Evolutionary conservation across 1,140 invertebrate genomes (phyloP), one percentile per base, ranked within the genome.

Genomic region (Bombus consobrinus): DNA sequence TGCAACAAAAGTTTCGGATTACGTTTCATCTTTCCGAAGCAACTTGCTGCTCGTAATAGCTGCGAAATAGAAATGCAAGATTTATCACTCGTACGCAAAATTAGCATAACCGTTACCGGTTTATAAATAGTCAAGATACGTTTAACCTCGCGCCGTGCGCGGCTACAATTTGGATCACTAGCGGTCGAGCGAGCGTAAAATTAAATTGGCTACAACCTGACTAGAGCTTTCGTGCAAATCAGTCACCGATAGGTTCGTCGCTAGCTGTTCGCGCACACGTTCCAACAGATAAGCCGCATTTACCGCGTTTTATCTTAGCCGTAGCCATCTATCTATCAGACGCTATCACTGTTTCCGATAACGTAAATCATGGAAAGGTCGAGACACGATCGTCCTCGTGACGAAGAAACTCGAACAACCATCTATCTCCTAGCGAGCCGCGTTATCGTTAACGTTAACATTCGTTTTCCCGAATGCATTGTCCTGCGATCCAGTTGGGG

Each of bases 381-480:
- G 77, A 13, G 59, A 37, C 74, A 18, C 25, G 64, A 77, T 66
- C 32, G 41, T 53, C 59, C 15, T 47, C 75, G n/a, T n/a, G 32
- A 39, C 47, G 79, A 69, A 25, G 53, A 84, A 73, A 75, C 28
- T 41, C 87, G n/a, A 76, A 75, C 69, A 83, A 89, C 84, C 83
- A 90, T 87, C 77, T 47, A 86, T 89, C 82, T 69, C 75, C n/a
- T 2, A 18, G 75, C 68, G 59, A 79, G 77, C 68, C 82, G 37
- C 79, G 81, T 86, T 89, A 91, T 91, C 87, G 84, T 77, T 73
- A 62, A 66, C 72, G 87, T 91, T 91, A 93, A 92, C 93, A 92
- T 93, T 93, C 89, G 91, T 94, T 92, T 93, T 88, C 84, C 77
- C 69, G 78, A 84, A 86, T 79, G 88, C 87, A 93, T 93, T 93